Evolutionary conservation across 1,140 invertebrate species (phyloP).

Genomic region (Agraylea sexmaculata): DNA sequence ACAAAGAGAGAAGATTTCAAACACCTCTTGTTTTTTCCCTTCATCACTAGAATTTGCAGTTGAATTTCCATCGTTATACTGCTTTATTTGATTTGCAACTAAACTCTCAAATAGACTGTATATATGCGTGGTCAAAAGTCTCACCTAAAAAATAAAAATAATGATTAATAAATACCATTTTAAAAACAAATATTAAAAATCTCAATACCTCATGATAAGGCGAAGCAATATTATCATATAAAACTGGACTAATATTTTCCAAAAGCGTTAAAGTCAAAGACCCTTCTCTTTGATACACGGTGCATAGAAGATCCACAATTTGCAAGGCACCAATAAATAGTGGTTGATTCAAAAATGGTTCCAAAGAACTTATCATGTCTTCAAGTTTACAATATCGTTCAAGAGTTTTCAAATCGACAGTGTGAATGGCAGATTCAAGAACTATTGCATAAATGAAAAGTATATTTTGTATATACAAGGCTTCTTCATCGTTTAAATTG

Average conservation of each 20-base stretch:
- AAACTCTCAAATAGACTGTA: constrained; percentile 55
- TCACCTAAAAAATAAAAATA: constrained; percentile 41
- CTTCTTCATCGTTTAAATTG: constrained; percentile 14
- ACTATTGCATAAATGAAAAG: constrained; percentile 41
- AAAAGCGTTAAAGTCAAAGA: constrained; percentile 35
- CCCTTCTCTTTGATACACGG: constrained; percentile 35
- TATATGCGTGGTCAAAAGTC: constrained; percentile 56
- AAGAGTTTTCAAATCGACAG: constrained; percentile 36
- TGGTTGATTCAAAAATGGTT: constrained; percentile 31
- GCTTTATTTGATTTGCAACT: constrained; percentile 9
- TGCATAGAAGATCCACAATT: constrained; percentile 41
- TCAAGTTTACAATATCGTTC: constrained; percentile 34
- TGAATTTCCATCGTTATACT: constrained; percentile 8
- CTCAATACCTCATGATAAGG: constrained; percentile 52
- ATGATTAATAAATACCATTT: constrained; percentile 14
- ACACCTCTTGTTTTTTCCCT: constrained; percentile 28
- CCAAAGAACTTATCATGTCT: constrained; percentile 25
- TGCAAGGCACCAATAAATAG: constrained; percentile 33
- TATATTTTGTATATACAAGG: constrained; percentile 24
- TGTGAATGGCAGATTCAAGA: constrained; percentile 46
- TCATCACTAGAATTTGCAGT: constrained; percentile 6
- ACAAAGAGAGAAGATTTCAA: constrained; percentile 52
- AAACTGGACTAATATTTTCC: constrained; percentile 37
- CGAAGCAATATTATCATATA: constrained; percentile 47
- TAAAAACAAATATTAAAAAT: constrained; percentile 19